A percentile compares a stretch with the other conserved stretches of the same genome.
phyloP scores from a whole-genome alignment of 2,113 vertebrate species.

The Macaca nemestrina region DNA sequence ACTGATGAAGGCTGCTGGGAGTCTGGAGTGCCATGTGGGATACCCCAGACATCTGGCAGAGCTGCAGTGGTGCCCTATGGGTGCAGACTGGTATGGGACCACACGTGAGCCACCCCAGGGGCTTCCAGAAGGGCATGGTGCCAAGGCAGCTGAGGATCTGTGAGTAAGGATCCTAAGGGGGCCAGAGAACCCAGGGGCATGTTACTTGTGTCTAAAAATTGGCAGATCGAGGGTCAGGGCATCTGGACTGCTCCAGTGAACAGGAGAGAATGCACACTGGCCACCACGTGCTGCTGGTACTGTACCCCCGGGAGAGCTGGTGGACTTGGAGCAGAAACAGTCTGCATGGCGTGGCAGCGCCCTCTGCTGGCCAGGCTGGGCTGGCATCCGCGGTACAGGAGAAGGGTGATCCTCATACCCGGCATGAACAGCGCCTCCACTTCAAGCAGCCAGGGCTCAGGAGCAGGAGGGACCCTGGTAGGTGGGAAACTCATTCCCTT shows the following conservation, averaged over 20 bases:
- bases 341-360: neutral
- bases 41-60: neutral
- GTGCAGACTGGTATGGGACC: neutral
- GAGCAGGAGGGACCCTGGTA: neutral
- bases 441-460: neutral
- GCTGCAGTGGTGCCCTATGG: neutral
- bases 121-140: neutral
- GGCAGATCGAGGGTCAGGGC: neutral
- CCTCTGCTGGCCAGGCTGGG: constrained; percentile 57
- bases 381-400: rapidly evolving
- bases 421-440: rapidly evolving
- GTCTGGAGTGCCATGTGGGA: neutral
- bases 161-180: neutral
- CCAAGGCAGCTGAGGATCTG: neutral
- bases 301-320: neutral
- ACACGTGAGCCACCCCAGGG: neutral
- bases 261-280: neutral
- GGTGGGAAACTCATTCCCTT: neutral
- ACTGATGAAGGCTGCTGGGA: neutral
- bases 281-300: neutral
- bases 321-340: neutral
- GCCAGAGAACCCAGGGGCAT: neutral
- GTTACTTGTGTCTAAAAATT: neutral
- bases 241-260: neutral
- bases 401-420: rapidly evolving